Base-by-base conservation (phyloP, 2,113 vertebrate species). In the Apteryx owenii region DNA sequence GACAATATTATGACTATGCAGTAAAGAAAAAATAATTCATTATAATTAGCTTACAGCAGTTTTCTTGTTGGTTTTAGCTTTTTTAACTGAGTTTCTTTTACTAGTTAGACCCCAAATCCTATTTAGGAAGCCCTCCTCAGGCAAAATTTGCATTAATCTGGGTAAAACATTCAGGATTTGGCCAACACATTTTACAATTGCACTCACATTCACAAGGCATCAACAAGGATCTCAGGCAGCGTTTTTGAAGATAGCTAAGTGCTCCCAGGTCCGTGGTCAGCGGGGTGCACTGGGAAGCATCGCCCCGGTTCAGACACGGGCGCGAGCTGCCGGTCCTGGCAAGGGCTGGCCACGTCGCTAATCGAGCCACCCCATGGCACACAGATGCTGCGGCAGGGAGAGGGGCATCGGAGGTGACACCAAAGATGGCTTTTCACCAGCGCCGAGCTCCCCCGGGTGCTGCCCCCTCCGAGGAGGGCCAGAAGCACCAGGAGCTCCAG, bases 341-440 rank as follows among this genome's bases (percentile, higher is more conserved):
- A 23, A 40, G 51, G n/a, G 6, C 21, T 58, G 19, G 23, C 42
- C 4, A 4, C 33, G 5, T 5, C 7, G 0, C 26, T 83, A 9
- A 8, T 1, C 0, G 0, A 36, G 56, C 2, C 1, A 10, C 54
- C n/a, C 12, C 0, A 0, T 33, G 36, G 16, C 40, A 62, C 40
- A 6, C 0, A n/a, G 25, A 40, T 10, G 38, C 36, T 28, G 38
- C 29, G 38, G 19, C 36, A 21, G 29, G 6, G 26, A 56, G 12
- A 5, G 33, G 8, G 22, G 33, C 16, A n/a, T 22, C 16, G 23
- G 21, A 18, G 48, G n/a, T 18, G 26, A 18, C 36, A 20, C 25
- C n/a, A 11, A 31, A 14, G 26, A 19, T 28, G 51, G 51, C 26
- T 65, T 38, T 53, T 23, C 33, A 18, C 10, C 53, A 25, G 58